These are phyloP conservation scores for Neopelma chrysocephalum DNA, from an alignment of 2,797 vertebrate genomes.

Conservation along the genomic window DNA sequence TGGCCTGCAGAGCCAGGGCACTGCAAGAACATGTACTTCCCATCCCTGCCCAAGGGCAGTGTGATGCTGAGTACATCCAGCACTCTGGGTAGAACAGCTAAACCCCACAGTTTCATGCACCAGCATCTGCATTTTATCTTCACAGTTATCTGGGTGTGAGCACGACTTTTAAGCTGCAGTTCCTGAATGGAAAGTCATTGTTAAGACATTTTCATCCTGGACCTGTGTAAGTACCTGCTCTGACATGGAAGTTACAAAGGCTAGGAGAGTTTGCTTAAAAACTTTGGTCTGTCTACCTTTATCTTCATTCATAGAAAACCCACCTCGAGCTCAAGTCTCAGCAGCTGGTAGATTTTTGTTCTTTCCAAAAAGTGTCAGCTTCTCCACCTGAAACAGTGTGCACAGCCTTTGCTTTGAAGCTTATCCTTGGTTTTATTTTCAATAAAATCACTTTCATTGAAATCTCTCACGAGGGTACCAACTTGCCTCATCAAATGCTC, in stretches of 20 bases:
- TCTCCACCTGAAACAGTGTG: not conserved
- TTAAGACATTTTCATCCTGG: not conserved
- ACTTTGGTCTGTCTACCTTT: not conserved
- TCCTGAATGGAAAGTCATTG: not conserved
- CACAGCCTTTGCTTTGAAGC: not conserved
- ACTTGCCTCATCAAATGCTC: not conserved
- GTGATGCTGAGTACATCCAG: not conserved
- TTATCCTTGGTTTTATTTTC: not conserved
- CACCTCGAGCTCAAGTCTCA: not conserved
- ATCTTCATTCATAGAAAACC: not conserved
- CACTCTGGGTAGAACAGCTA: not conserved
- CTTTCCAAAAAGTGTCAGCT: not conserved
- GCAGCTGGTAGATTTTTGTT: not conserved
- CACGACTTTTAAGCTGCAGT: not conserved
- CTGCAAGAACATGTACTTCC: not conserved
- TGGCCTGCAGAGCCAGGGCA: not conserved
- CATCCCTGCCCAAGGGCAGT: rapidly evolving
- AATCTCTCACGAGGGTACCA: not conserved
- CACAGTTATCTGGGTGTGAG: not conserved
- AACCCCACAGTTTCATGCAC: not conserved
- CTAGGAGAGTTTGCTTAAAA: not conserved
- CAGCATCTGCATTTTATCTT: not conserved
- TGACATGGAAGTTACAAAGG: not conserved
- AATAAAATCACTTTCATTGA: not conserved
- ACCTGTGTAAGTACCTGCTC: not conserved